Evolutionary conservation across 2,888 invertebrate genomes (phyloP).

Genomic region (Caenorhabditis macrosperma): DNA sequence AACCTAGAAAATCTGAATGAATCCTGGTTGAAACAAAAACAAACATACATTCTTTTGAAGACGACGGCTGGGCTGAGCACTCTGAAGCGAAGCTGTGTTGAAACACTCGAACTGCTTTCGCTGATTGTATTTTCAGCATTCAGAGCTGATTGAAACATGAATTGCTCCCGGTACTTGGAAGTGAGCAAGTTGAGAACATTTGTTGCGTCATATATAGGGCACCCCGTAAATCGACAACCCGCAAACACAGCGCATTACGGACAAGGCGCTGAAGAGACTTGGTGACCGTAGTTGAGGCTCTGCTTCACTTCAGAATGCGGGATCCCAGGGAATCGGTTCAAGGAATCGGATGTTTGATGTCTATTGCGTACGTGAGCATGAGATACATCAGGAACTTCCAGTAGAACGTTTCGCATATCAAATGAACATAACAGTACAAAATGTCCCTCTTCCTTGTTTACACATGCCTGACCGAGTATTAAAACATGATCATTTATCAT

Average conservation of each 20-base stretch:
- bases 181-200: not conserved
- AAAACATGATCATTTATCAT: not conserved
- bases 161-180: too few species aligned
- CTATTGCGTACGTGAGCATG: too few species aligned
- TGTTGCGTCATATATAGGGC: not conserved
- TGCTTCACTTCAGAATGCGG: too few species aligned
- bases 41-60: constrained; percentile 42
- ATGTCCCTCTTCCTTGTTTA: too few species aligned
- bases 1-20: constrained; percentile 8
- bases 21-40: too few species aligned
- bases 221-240: constrained; percentile 40
- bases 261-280: not conserved
- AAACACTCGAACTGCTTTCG: not conserved
- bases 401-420: too few species aligned
- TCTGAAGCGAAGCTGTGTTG: constrained; percentile 18
- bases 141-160: not conserved
- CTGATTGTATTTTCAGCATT: constrained; percentile 26
- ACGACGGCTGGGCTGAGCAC: constrained; percentile 34
- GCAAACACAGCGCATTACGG: constrained; percentile 27
- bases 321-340: not conserved
- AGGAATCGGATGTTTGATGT: too few species aligned
- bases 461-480: too few species aligned
- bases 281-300: constrained; percentile 5
- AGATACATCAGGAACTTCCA: too few species aligned
- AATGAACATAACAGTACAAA: too few species aligned